Conservation (phyloP, 2,113 vertebrate genomes). For the Limnothrissa miodon region DNA sequence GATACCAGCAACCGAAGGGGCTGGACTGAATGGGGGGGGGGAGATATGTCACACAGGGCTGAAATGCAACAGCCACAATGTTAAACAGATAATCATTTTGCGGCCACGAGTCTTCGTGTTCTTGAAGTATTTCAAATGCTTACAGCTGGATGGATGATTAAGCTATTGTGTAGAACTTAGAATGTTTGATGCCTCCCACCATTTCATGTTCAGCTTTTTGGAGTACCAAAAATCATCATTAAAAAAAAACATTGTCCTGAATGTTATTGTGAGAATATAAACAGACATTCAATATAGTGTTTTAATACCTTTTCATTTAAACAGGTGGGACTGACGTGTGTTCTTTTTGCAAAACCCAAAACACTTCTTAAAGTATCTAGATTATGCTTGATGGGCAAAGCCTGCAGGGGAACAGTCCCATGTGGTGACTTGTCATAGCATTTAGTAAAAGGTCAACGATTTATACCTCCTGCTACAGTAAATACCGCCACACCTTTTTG, state of each 20-base stretch:
- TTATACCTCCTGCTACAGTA: slow-evolving; percentile 1
- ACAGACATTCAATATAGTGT: not conserved
- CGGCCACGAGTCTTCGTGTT: not conserved
- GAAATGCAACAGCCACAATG: slow-evolving; percentile 8
- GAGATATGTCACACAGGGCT: not conserved
- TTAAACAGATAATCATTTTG: not conserved
- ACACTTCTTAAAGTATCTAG: not conserved
- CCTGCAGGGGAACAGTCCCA: slow-evolving; percentile 4
- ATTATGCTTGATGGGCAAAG: not conserved
- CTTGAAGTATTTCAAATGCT: not conserved
- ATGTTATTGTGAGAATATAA: not conserved
- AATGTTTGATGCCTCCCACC: not conserved
- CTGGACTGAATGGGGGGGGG: not conserved
- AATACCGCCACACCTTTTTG: slow-evolving; percentile 16
- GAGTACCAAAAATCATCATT: not conserved
- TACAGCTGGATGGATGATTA: not conserved
- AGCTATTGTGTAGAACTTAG: not conserved
- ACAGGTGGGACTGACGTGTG: not conserved
- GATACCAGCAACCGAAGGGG: slow-evolving; percentile 2
- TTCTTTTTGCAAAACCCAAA: not conserved
- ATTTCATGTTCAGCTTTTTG: not conserved
- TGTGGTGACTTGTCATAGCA: slow-evolving; percentile 17
- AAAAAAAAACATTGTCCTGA: not conserved
- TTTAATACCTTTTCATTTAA: not conserved
- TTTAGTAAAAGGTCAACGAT: slow-evolving; percentile 16